These are phyloP conservation scores for Odocoileus virginianus DNA, from an alignment of 2,113 vertebrate species.

Conservation along the genomic window DNA sequence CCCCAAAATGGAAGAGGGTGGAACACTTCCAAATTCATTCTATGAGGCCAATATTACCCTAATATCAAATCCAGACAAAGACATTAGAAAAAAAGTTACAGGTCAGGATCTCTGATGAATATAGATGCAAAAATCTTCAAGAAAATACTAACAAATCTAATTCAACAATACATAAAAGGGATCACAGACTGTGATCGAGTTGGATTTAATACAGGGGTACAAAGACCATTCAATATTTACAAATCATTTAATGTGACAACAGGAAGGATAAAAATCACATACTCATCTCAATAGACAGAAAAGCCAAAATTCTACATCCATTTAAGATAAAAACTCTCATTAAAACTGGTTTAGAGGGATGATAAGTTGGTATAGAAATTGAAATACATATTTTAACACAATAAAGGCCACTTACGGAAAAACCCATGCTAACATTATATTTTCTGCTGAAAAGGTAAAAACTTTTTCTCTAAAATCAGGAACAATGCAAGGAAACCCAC, in stretches of 20 bases:
- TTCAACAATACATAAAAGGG: background rate
- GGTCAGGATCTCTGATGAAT: background rate
- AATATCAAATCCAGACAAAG: background rate
- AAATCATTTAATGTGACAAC: background rate
- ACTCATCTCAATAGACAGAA: background rate
- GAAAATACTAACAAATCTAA: background rate
- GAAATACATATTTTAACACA: background rate
- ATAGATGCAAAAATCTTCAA: background rate
- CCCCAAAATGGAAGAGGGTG: background rate
- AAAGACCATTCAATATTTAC: background rate
- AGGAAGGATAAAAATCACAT: background rate
- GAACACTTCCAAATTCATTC: background rate
- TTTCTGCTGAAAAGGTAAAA: background rate
- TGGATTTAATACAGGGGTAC: background rate
- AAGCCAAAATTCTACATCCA: background rate
- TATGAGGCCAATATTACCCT: background rate
- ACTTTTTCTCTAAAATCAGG: background rate
- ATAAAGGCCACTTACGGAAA: background rate
- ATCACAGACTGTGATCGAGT: background rate
- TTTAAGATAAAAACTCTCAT: background rate
- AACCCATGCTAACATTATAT: background rate
- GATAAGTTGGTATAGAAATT: background rate
- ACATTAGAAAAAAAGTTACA: background rate
- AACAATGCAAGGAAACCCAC: background rate
- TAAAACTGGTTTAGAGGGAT: background rate